Evolutionary conservation across 2,888 invertebrate genomes (phyloP).

Genomic region (Nematopogon swammerdamellus): DNA sequence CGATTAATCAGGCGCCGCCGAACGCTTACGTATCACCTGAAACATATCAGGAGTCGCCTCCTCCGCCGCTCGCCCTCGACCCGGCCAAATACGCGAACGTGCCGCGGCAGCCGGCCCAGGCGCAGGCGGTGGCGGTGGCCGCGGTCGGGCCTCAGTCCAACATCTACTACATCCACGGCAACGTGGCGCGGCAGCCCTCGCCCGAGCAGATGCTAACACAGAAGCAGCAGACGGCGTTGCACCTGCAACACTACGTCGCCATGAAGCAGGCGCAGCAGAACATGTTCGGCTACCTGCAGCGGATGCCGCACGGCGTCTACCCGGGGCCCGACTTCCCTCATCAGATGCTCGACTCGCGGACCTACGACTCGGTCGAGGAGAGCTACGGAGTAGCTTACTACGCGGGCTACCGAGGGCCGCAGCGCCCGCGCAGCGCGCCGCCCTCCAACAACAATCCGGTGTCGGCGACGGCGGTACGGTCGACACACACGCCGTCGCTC

Average conservation of each 20-base stretch:
- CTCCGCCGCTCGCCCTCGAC: slow-evolving; percentile 22
- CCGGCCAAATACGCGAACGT: slow-evolving; percentile 27
- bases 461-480: slow-evolving; percentile 30
- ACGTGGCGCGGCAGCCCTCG: slow-evolving; percentile 24
- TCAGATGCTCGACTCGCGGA: slow-evolving; percentile 21
- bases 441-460: slow-evolving; percentile 26
- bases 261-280: slow-evolving; percentile 55
- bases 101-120: too few species aligned
- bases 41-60: slow-evolving; percentile 47
- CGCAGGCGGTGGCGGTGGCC: slow-evolving; percentile 21
- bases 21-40: slow-evolving; percentile 46
- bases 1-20: slow-evolving; percentile 45
- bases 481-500: slow-evolving; percentile 21
- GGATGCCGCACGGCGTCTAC: slow-evolving; percentile 42
- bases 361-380: slow-evolving; percentile 27
- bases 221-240: slow-evolving; percentile 46
- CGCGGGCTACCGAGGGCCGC: slow-evolving; percentile 23
- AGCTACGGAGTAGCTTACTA: slow-evolving; percentile 31
- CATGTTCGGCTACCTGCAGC: slow-evolving; percentile 40
- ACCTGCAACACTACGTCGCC: slow-evolving; percentile 49
- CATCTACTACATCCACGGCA: slow-evolving; percentile 48
- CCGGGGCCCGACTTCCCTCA: slow-evolving; percentile 35
- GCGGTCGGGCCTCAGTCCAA: slow-evolving; percentile 24
- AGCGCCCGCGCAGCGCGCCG: slow-evolving; percentile 42
- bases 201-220: slow-evolving; percentile 37